Base-by-base conservation (phyloP, 2,113 vertebrate genomes). In the Xiphophorus maculatus region DNA sequence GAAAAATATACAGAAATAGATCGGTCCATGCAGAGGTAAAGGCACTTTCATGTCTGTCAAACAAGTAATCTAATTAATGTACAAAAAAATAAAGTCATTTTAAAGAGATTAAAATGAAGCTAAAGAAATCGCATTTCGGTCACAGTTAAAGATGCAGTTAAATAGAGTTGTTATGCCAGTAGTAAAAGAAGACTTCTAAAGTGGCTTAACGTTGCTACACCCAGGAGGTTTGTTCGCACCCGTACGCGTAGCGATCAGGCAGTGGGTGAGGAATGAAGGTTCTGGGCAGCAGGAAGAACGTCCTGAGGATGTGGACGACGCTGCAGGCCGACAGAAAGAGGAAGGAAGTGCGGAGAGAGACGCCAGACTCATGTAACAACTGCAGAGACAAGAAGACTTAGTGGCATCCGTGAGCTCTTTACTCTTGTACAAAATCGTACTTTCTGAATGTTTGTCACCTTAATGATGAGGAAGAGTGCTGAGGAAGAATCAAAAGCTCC, bases 401-500 rank as follows among this genome's bases (percentile, higher is more conserved):
- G 3, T 6, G 15, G 11, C 63, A 25, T 1, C 2, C 1, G n/a
- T 3, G 1, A 0, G 28, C n/a, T 5, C 27, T 35, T 28, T 30
- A 0, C 28, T 64, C 51, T 4, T 58, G 25, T 25, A 10, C 25
- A 17, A 58, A 58, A 25, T 10, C 51, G 9, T 3, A 10, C 22
- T 25, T 58, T 58, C 51, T n/a, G 17, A 58, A 58, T n/a, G 25
- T n/a, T 61, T 44, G 70, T 82, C 89, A 98, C 97, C 95, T 98
- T 98, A 69, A 98, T 79, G 58, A 99, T 75, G 1, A 98, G 94
- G 83, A 99, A 97, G 70, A 97, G 69, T 0, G 95, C 95, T 0
- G 97, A 97, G 0, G 97, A 98, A 7, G 97, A 98, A 86, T 99
- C 97, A 0, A 97, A 99, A 1, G 97, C 97, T 1, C 97, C 97